phyloP scores from a whole-genome alignment of 2,888 invertebrate species.

The Crossocerus cetratus region DNA sequence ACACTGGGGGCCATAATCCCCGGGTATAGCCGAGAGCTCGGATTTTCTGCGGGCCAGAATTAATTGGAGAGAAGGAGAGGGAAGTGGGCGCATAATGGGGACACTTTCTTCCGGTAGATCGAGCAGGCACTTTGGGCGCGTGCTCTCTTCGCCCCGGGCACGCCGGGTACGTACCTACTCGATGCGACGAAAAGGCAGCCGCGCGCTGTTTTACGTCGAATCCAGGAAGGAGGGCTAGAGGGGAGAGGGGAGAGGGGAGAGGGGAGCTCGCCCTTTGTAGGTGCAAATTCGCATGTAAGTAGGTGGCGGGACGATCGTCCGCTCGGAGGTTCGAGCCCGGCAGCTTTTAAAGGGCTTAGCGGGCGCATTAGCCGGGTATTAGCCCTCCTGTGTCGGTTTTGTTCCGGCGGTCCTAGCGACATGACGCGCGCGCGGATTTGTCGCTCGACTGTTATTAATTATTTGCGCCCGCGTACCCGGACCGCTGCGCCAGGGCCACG shows the following conservation, averaged over 20 bases:
- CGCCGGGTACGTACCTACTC: too few relatives aligned
- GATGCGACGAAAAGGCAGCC: too few relatives aligned
- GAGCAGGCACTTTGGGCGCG: not conserved
- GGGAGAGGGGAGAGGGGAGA: not conserved
- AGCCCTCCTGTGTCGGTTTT: constrained; percentile 48
- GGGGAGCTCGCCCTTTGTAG: constrained; percentile 44
- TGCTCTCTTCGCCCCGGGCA: too few relatives aligned
- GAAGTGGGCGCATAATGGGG: constrained; percentile 4
- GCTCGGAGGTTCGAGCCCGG: constrained; percentile 22
- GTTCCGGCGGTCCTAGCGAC: constrained; percentile 43
- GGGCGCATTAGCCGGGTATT: constrained; percentile 54
- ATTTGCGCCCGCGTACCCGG: constrained; percentile 41
- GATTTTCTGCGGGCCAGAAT: constrained; percentile 15
- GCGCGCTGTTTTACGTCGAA: not conserved
- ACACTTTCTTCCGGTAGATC: constrained; percentile 35
- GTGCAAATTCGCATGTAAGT: constrained; percentile 66
- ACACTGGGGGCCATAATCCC: too few relatives aligned
- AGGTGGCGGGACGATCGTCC: constrained; percentile 44
- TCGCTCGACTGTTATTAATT: constrained; percentile 59
- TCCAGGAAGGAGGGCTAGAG: not conserved
- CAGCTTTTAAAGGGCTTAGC: constrained; percentile 64
- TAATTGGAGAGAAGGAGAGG: constrained; percentile 15
- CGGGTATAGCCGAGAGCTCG: too few relatives aligned
- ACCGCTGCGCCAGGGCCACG: constrained; percentile 15
- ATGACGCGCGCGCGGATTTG: constrained; percentile 45